Percentiles rank a stretch among this genome's conserved stretches.
These are phyloP conservation scores for Pristiophorus japonicus DNA, from an alignment of 2,113 vertebrate genomes.

Conservation along the genomic window DNA sequence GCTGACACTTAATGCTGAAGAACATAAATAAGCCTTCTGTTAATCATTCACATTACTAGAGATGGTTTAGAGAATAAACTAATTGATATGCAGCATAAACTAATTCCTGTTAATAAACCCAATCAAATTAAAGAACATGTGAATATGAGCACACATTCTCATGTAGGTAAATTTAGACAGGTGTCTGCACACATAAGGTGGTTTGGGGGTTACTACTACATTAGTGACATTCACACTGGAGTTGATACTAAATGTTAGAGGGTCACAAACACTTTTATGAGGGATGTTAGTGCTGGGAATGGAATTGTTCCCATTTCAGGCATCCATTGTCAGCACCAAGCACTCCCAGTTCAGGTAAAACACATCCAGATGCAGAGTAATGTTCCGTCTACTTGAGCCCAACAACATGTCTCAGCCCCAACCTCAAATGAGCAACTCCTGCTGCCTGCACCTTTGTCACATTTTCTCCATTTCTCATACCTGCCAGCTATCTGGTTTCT, in stretches of 20 bases:
- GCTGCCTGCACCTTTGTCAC: neutral
- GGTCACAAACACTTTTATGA: neutral
- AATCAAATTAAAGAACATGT: neutral
- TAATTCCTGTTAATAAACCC: neutral
- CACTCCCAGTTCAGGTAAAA: neutral
- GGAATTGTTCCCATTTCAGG: neutral
- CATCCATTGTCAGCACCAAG: neutral
- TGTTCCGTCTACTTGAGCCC: neutral
- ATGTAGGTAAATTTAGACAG: neutral
- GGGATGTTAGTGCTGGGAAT: neutral
- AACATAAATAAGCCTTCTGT: neutral
- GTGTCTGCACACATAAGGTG: neutral
- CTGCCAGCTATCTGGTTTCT: neutral
- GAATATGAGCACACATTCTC: neutral
- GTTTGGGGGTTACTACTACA: neutral
- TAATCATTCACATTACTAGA: conserved; percentile 5
- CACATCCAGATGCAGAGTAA: neutral
- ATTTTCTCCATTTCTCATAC: neutral
- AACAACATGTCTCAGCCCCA: neutral
- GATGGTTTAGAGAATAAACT: neutral
- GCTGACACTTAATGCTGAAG: no score
- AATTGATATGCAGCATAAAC: neutral
- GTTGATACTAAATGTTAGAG: neutral
- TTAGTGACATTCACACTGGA: neutral
- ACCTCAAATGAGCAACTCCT: neutral